Evolutionary conservation across 2,888 invertebrate genomes (phyloP).

Genomic region (Xylota segnis): DNA sequence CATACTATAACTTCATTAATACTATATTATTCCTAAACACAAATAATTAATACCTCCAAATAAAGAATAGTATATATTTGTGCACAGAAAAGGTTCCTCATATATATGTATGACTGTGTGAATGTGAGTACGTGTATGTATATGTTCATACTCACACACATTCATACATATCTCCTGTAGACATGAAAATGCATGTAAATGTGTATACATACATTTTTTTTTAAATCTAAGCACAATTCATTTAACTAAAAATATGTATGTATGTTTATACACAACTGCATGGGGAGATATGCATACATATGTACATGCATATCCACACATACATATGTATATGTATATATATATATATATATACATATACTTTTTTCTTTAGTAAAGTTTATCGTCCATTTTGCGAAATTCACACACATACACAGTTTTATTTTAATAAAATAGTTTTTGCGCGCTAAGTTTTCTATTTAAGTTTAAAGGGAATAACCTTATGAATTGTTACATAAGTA

Average conservation of each 20-base stretch:
- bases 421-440: constrained; percentile 30
- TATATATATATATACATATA: constrained; percentile 1
- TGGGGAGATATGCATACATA: constrained; percentile 11
- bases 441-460: constrained; percentile 42
- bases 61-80: too few relatives aligned
- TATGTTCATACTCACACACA: too few relatives aligned
- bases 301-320: constrained; percentile 1
- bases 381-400: too few relatives aligned
- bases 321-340: constrained; percentile 1
- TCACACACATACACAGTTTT: neutral
- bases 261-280: neutral
- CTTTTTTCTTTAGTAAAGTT: neutral
- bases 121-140: too few relatives aligned
- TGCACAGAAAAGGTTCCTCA: too few relatives aligned
- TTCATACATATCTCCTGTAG: too few relatives aligned
- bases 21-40: too few relatives aligned
- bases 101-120: too few relatives aligned
- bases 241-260: neutral
- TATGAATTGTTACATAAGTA: constrained; percentile 68
- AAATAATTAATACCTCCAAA: too few relatives aligned
- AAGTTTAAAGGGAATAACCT: neutral
- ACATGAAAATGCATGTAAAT: neutral
- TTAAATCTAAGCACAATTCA: neutral
- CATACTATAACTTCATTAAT: too few relatives aligned
- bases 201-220: neutral